These are phyloP conservation scores for Corynorhinus townsendii DNA, from an alignment of 2,113 vertebrate species.

Conservation along the genomic window DNA sequence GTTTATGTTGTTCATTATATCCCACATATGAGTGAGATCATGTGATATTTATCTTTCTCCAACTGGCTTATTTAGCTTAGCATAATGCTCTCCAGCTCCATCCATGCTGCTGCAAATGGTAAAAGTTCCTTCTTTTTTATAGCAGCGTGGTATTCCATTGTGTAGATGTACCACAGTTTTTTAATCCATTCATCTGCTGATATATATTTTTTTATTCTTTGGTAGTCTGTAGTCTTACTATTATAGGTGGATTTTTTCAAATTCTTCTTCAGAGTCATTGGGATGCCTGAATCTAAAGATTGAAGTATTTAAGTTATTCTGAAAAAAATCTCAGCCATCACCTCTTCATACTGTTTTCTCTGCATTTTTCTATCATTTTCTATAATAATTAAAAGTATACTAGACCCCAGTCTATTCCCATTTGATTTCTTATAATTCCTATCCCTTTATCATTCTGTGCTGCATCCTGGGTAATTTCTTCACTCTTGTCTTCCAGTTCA, in stretches of 20 bases:
- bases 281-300: background rate
- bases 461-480: background rate
- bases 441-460: background rate
- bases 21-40: too few relatives aligned
- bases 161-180: too few relatives aligned
- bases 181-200: too few relatives aligned
- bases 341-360: background rate
- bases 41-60: too few relatives aligned
- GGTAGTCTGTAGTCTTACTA: background rate
- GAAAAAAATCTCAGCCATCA: background rate
- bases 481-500: background rate
- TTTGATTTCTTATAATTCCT: background rate
- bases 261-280: background rate
- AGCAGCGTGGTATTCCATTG: too few relatives aligned
- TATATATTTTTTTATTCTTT: background rate
- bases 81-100: too few relatives aligned
- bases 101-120: too few relatives aligned
- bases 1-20: too few relatives aligned
- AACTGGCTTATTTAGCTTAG: too few relatives aligned
- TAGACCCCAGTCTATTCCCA: background rate
- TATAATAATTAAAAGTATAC: background rate
- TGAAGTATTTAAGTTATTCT: background rate
- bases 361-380: background rate
- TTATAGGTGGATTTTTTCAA: background rate
- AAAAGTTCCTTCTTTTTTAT: too few relatives aligned